Evolutionary conservation across 2,113 vertebrate genomes (phyloP).

Genomic region (Scomber japonicus): DNA sequence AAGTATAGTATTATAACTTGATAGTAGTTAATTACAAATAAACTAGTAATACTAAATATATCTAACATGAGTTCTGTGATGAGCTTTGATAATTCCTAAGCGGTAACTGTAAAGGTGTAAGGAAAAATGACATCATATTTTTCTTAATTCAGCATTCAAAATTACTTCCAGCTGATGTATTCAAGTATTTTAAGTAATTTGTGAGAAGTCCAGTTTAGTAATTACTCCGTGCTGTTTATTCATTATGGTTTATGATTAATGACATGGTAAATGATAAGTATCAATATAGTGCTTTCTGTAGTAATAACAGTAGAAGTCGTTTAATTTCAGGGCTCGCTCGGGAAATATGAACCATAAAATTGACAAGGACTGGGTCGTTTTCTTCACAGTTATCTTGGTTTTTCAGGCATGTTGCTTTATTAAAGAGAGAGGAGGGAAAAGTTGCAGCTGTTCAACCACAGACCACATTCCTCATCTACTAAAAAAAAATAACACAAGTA

Average conservation of each 20-base stretch:
- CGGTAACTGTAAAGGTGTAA: background rate
- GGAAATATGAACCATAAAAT: background rate
- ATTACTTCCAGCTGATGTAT: no score
- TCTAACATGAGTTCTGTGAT: background rate
- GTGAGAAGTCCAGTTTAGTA: no score
- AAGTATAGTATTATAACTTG: slow-evolving; percentile 19
- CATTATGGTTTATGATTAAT: no score
- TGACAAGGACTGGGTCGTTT: background rate
- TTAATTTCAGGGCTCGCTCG: background rate
- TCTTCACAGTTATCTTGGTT: background rate
- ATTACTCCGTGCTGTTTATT: no score
- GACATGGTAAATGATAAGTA: no score
- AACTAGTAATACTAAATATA: background rate
- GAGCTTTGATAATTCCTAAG: no score
- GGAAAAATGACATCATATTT: background rate
- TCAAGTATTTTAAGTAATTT: no score
- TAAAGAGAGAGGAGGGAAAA: background rate
- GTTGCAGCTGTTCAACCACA: background rate
- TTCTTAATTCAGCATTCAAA: background rate
- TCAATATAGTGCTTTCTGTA: no score
- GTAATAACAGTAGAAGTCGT: background rate
- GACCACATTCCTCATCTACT: background rate
- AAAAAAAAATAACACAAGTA: background rate
- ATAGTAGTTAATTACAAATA: slow-evolving; percentile 1
- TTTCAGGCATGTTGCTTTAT: background rate